Evolutionary conservation across 2,113 vertebrate genomes (phyloP), one percentile per base, ranked within the genome.

Genomic region (Osmerus eperlanus): DNA sequence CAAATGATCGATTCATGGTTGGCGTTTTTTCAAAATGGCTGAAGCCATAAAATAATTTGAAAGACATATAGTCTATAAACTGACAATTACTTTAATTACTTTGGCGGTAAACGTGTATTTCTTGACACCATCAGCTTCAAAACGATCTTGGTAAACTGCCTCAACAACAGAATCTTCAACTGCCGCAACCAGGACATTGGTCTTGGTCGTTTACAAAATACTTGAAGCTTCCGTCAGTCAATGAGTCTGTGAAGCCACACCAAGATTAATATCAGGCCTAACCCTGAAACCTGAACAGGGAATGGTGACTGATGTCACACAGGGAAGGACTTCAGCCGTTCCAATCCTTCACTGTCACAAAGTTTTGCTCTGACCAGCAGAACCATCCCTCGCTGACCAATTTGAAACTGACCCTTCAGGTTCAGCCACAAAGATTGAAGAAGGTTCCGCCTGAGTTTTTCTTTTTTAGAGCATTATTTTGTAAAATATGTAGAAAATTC

Each of bases 261-360:
- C 64, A 71, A 84, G 89, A 92, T 90, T 85, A 87, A 92, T 90
- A 83, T 80, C 77, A 53, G 25, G 21, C 74, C 83, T 81, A 87
- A 87, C 87, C 90, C 89, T 90, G 86, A 87, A 86, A 88, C 51
- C 86, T 90, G 78, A 87, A 79, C 77, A 53, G 70, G 84, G 83
- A 67, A 87, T 85, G 82, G 90, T 91, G 89, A 90, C 87, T 86
- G 82, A 91, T 89, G 75, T 87, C 85, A 86, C 73, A 75, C 73
- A 63, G 58, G 67, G 76, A 78, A 81, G 72, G 79, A 85, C 81
- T 80, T 75, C 70, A 67, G 66, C 73, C 70, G 61, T 70, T 73
- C 25, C 76, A 66, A 90, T 91, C 81, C 70, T 65, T 91, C 88
- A 83, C 86, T 88, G 85, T 86, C 87, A 77, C 51, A 59, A 75